Conservation (phyloP, 2,113 vertebrate species). For the Melanerpes formicivorus region DNA sequence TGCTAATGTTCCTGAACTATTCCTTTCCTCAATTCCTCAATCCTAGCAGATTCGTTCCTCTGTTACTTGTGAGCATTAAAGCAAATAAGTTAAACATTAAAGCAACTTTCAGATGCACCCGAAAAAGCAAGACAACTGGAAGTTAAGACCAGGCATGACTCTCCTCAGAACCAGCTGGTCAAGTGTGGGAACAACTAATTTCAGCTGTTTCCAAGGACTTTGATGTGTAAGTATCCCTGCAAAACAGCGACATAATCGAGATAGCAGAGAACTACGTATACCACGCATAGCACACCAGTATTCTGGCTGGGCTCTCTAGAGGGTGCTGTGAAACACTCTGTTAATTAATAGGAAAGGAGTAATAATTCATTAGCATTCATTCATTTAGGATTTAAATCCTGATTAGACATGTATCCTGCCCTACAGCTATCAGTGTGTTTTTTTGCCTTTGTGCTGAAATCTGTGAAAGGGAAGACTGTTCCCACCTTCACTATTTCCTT, state of each 20-base stretch:
- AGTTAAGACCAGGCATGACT: not conserved
- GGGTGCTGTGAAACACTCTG: not conserved
- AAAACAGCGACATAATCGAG: not conserved
- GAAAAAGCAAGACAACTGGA: conserved; percentile 1
- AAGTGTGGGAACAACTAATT: not conserved
- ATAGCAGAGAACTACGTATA: not conserved
- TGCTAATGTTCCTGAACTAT: not conserved
- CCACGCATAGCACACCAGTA: not conserved
- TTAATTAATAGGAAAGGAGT: conserved; percentile 30
- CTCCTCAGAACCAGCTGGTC: conserved; percentile 6
- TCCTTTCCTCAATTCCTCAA: not conserved
- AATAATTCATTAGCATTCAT: conserved; percentile 43
- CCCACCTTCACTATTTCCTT: not conserved
- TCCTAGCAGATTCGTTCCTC: not conserved
- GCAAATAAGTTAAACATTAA: conserved; percentile 30
- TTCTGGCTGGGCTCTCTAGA: conserved; percentile 13
- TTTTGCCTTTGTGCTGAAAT: not conserved
- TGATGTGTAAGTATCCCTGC: not conserved
- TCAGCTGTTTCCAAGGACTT: conserved; percentile 39
- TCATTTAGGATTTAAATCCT: conserved; percentile 32
- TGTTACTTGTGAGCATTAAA: conserved; percentile 24
- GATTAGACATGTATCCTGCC: conserved; percentile 20
- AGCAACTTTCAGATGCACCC: conserved; percentile 27
- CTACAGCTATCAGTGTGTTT: not conserved
- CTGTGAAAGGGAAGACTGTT: not conserved